Percentiles rank a stretch among this genome's conserved stretches.
Conservation (phyloP, 2,888 invertebrate genomes). For the Noctua pronuba region DNA sequence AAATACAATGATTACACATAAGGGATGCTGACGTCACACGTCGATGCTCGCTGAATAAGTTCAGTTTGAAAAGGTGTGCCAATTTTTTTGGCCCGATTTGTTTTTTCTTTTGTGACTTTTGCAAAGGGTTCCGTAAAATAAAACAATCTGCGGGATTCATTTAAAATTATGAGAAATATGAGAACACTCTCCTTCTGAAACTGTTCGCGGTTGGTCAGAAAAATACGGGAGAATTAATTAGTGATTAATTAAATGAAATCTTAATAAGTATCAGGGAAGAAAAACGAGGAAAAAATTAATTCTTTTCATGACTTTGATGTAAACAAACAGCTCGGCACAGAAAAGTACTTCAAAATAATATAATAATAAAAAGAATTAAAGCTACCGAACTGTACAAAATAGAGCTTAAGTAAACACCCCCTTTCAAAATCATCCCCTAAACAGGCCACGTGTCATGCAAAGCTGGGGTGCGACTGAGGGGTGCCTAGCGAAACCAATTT, state of each 20-base stretch:
- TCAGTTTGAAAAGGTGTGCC: slow-evolving; percentile 26
- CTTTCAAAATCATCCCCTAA: slow-evolving; percentile 78
- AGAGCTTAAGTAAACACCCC: slow-evolving; percentile 68
- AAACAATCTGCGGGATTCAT: slow-evolving; percentile 2
- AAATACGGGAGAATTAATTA: slow-evolving; percentile 7
- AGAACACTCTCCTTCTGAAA: not conserved
- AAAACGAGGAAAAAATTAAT: slow-evolving; percentile 1
- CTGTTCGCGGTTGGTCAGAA: not conserved
- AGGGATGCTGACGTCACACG: slow-evolving; percentile 63
- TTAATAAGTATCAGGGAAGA: not conserved
- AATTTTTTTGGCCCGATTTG: slow-evolving; percentile 33
- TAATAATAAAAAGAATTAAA: slow-evolving; percentile 57
- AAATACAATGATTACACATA: slow-evolving; percentile 74
- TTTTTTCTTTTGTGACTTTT: slow-evolving; percentile 39
- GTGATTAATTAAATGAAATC: slow-evolving; percentile 23
- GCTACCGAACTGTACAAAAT: slow-evolving; percentile 60
- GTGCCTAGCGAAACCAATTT: slow-evolving; percentile 84
- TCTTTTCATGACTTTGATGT: slow-evolving; percentile 11
- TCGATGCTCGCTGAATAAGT: slow-evolving; percentile 54
- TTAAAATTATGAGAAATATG: not conserved
- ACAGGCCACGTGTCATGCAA: slow-evolving; percentile 84
- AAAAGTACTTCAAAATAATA: slow-evolving; percentile 36
- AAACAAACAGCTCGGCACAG: slow-evolving; percentile 20
- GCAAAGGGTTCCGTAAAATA: slow-evolving; percentile 9
- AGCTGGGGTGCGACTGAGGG: slow-evolving; percentile 79